Evolutionary conservation across 1,140 invertebrate genomes (phyloP), one percentile per base, ranked within the genome.

Genomic region (Aphelenchoides avenae): DNA sequence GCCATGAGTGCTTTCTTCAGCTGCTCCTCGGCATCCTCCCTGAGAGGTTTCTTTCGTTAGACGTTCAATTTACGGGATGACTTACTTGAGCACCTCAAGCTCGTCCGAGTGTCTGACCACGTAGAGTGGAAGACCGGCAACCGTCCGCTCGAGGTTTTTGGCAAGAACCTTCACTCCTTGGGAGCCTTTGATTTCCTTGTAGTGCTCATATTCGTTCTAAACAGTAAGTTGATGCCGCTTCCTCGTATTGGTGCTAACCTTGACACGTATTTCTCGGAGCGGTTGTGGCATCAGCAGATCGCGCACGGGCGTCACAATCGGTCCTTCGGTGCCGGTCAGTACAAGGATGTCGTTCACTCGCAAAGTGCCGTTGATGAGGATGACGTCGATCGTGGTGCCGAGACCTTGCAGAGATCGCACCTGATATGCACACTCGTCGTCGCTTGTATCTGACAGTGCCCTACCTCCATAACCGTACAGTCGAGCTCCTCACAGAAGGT

Each of bases 381-480:
- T 96, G 30, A 92, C 88, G 83, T 99, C 95, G 73, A 99, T 93
- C 4, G 95, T 99, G 51, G 93, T 99, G 24, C 95, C 95, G 53
- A 98, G 81, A 41, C 95, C 95, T 33, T 89, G 86, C 68, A 98
- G 87, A 1, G 92, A 91, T 84, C 98, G 98, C 3, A 98, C 93
- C 80, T 77, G 26, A 57, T 26, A 5, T 58, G 13, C 50, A 2
- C 6, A 42, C 18, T 22, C 5, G 51, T 5, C 7, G 24, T 13
- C 4, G 18, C 33, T 15, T 57, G 3, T 34, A n/a, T 5, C n/a
- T 9, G 13, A 36, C 18, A 51, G 15, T 26, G 15, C 55, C 57
- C 46, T 53, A 83, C 82, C 84, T 98, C 94, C 70, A 99, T 83
- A n/a, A 97, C 92, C 7, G 89, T 97, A 18, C 91, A 91, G 64